These are phyloP conservation scores for Euclidia mi DNA, from an alignment of 2,888 invertebrate species.

Conservation along the genomic window DNA sequence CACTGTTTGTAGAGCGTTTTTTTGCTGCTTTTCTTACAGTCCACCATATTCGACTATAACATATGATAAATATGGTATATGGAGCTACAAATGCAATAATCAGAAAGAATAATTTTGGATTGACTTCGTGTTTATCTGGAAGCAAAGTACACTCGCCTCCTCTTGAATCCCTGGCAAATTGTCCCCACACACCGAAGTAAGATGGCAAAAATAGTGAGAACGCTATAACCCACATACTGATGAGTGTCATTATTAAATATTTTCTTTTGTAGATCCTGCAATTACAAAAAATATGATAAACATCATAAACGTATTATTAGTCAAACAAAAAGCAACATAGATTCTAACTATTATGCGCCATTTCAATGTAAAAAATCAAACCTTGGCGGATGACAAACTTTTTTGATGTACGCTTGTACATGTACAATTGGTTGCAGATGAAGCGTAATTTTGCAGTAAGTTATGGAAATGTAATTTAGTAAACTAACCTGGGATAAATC, in stretches of 20 bases:
- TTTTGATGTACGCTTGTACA: too few species aligned
- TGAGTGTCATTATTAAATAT: conserved; percentile 92
- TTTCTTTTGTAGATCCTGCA: conserved; percentile 92
- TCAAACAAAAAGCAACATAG: too few species aligned
- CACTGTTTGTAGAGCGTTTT: conserved; percentile 81
- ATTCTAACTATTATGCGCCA: too few species aligned
- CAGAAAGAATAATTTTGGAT: conserved; percentile 94
- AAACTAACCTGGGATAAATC: conserved; percentile 92
- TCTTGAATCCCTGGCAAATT: conserved; percentile 92
- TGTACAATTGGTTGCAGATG: too few species aligned
- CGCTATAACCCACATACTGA: conserved; percentile 93
- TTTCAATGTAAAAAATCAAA: too few species aligned
- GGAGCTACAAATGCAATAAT: conserved; percentile 95
- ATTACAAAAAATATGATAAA: conserved; percentile 30
- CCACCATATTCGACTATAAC: conserved; percentile 95
- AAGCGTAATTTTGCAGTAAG: too few species aligned
- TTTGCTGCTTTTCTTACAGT: conserved; percentile 93
- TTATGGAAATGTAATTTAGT: too few species aligned
- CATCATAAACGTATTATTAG: too few species aligned
- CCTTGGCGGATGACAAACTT: too few species aligned
- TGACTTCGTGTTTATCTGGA: conserved; percentile 91
- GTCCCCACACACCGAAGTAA: conserved; percentile 93
- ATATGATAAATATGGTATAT: conserved; percentile 94
- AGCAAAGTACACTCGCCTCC: conserved; percentile 95
- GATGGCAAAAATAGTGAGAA: conserved; percentile 93